A percentile compares a stretch with the other conserved stretches of the same genome.
Conservation (phyloP, 2,888 invertebrate genomes). For the Aproaerema taeniolella region DNA sequence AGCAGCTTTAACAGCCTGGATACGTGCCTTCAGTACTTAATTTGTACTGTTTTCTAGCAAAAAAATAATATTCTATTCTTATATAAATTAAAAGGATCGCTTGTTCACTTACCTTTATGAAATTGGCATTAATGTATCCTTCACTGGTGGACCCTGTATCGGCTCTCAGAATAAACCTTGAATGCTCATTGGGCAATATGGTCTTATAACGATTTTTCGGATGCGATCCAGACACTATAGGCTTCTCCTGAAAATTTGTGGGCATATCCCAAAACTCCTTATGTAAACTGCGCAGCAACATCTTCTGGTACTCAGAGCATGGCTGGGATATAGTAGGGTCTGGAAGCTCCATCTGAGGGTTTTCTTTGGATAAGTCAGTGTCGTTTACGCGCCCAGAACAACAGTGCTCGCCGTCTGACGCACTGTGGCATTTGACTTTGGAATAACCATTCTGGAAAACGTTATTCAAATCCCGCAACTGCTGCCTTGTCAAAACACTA, state of each 20-base stretch:
- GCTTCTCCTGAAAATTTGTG: slow-evolving; percentile 93
- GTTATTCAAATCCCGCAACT: slow-evolving; percentile 76
- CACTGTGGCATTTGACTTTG: slow-evolving; percentile 53
- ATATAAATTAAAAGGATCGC: no score
- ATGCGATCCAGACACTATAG: slow-evolving; percentile 92
- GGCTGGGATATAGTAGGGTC: slow-evolving; percentile 62
- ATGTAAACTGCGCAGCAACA: slow-evolving; percentile 79
- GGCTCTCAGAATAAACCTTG: slow-evolving; percentile 84
- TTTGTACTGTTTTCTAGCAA: no score
- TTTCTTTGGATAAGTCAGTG: slow-evolving; percentile 41
- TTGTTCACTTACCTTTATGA: slow-evolving; percentile 86
- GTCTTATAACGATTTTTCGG: slow-evolving; percentile 93
- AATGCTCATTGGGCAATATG: slow-evolving; percentile 92
- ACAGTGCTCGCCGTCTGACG: slow-evolving; percentile 47
- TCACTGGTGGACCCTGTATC: slow-evolving; percentile 74
- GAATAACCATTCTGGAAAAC: slow-evolving; percentile 77
- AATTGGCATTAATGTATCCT: slow-evolving; percentile 96
- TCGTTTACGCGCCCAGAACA: slow-evolving; percentile 48
- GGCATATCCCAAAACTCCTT: slow-evolving; percentile 97
- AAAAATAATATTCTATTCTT: no score
- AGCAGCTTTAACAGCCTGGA: background rate
- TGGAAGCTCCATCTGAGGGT: slow-evolving; percentile 58
- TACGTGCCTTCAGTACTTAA: background rate
- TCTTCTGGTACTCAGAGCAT: slow-evolving; percentile 79
- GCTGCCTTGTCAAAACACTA: slow-evolving; percentile 78